A percentile compares a stretch with the other conserved stretches of the same genome.
phyloP scores from a whole-genome alignment of 1,140 invertebrate genomes.

The Hylaeus anthracinus region DNA sequence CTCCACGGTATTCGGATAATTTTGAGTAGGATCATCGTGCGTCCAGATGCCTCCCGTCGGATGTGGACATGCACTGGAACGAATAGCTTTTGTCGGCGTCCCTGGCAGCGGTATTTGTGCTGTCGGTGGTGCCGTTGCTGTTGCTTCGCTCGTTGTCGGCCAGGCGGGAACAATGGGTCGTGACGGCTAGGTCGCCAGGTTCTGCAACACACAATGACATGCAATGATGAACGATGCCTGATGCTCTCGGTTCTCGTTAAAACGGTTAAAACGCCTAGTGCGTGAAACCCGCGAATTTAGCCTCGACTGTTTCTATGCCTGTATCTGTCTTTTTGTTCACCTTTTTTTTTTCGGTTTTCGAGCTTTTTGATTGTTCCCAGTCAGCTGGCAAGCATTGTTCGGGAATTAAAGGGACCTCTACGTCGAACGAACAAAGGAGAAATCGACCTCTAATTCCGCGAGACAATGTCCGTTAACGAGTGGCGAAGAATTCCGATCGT shows the following conservation, averaged over 20 bases:
- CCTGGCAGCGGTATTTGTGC: constrained; percentile 43
- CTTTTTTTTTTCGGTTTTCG: neutral
- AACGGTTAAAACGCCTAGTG: constrained; percentile 49
- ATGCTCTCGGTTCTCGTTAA: constrained; percentile 39
- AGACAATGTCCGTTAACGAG: constrained; percentile 75
- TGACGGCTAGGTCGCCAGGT: constrained; percentile 77
- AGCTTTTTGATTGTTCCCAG: constrained; percentile 3
- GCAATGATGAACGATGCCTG: constrained; percentile 50
- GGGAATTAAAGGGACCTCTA: constrained; percentile 53
- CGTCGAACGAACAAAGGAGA: constrained; percentile 59
- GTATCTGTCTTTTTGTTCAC: constrained; percentile 10
- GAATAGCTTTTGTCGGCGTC: constrained; percentile 51
- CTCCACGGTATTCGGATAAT: constrained; percentile 52
- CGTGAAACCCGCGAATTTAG: constrained; percentile 40
- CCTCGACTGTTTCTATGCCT: neutral
- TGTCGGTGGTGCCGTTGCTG: constrained; percentile 29
- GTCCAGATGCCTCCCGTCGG: constrained; percentile 41
- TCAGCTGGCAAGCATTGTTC: constrained; percentile 63
- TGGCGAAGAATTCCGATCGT: constrained; percentile 28
- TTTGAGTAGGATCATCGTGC: constrained; percentile 45
- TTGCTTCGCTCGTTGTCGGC: constrained; percentile 50
- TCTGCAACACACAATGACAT: constrained; percentile 75
- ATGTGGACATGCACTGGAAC: constrained; percentile 47
- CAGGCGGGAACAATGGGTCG: constrained; percentile 61
- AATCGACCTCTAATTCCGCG: constrained; percentile 66